Evolutionary conservation across 2,888 invertebrate genomes (phyloP).

Genomic region (Drosophila mimetica): DNA sequence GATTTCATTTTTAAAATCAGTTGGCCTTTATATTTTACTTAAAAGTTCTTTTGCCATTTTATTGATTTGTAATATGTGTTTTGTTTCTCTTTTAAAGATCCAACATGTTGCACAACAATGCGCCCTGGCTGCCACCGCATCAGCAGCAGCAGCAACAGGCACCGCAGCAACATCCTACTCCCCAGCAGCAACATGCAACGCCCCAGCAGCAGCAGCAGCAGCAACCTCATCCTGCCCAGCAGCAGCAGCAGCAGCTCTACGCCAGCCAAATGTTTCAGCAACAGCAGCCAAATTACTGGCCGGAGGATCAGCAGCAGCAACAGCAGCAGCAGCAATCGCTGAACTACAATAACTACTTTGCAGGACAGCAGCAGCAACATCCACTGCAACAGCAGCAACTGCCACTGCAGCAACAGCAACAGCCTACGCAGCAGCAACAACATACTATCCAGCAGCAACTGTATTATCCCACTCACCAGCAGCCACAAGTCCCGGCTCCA

Average conservation of each 20-base stretch:
- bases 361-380: slow-evolving; percentile 30
- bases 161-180: slow-evolving; percentile 30
- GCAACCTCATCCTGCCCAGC: slow-evolving; percentile 31
- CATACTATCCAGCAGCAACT: slow-evolving; percentile 35
- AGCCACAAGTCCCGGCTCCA: slow-evolving; percentile 9
- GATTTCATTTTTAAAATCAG: not conserved
- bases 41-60: not conserved
- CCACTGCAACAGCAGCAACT: slow-evolving; percentile 14
- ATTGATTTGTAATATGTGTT: slow-evolving; percentile 3
- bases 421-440: slow-evolving; percentile 17
- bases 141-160: slow-evolving; percentile 58
- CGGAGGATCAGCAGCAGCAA: slow-evolving; percentile 42
- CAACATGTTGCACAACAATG: slow-evolving; percentile 75
- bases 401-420: slow-evolving; percentile 29
- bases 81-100: slow-evolving; percentile 35
- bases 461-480: slow-evolving; percentile 39
- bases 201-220: slow-evolving; percentile 5
- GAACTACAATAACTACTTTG: slow-evolving; percentile 63
- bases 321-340: slow-evolving; percentile 48
- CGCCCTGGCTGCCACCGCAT: slow-evolving; percentile 71
- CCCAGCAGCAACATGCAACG: slow-evolving; percentile 19
- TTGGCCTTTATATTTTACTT: not conserved
- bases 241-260: slow-evolving; percentile 50
- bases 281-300: slow-evolving; percentile 44
- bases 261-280: slow-evolving; percentile 62